Evolutionary conservation across 2,113 vertebrate species (phyloP), one percentile per base, ranked within the genome.

Genomic region (Eolophus roseicapilla): DNA sequence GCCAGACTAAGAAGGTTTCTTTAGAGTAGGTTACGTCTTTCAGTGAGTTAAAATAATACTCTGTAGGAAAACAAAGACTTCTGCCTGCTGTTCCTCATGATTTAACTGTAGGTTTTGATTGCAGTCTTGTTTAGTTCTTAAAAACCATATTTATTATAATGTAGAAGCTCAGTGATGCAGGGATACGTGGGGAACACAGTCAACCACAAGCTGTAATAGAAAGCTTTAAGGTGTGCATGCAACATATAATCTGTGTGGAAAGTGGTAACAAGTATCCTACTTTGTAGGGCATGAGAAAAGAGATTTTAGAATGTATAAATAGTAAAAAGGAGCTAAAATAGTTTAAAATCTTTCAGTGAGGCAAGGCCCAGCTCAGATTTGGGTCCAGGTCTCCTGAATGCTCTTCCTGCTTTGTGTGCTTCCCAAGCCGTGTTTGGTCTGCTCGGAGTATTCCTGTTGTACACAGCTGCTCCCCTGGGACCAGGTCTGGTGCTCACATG

Each of bases 1-100:
- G 50, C 29, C 82, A 86, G 93, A 50, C 92, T 88, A 62, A 94
- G 65, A 31, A 74, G 17, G 44, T 84, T 92, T 23, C 93, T 95
- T 70, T 69, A 43, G 27, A 68, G 75, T 60, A 44, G 79, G 76
- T 94, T 88, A 88, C 1, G 4, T 92, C n/a, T 93, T 91, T 46
- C 74, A 29, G 1, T 21, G 83, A 81, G 60, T 84, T 84, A 35
- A 44, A 90, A 52, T 71, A 75, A 75, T 65, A 13, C 53, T 62
- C 43, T 75, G 76, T 9, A 88, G 65, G 88, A 81, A 86, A 93
- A 84, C 77, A 78, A 1, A 57, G 64, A 6, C 64, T 94, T 59
- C 49, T 63, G 9, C 90, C 47, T 86, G 55, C 84, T 4, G 1
- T 82, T 82, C 78, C 46, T 59, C 3, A 0, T 50, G n/a, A 7